Conservation (phyloP, 2,797 vertebrate genomes). For the Hephaestus fuliginosus region DNA sequence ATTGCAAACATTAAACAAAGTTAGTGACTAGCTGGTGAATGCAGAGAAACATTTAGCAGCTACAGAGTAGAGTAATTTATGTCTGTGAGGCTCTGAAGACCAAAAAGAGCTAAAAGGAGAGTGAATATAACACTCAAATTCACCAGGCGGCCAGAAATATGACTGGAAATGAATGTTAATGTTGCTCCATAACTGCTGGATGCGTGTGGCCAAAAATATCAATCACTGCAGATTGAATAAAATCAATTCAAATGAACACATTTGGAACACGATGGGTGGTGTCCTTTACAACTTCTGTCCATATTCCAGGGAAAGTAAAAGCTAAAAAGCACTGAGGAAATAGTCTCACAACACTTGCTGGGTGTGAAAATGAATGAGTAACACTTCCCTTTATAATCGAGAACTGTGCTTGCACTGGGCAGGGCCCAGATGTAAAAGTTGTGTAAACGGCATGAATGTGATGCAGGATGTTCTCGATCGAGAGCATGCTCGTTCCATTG, state of each 20-base stretch:
- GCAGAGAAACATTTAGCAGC: too few relatives aligned
- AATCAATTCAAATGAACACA: too few relatives aligned
- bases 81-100: too few relatives aligned
- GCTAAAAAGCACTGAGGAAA: not conserved
- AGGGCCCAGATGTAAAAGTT: slow-evolving; percentile 9
- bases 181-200: not conserved
- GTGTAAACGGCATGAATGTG: not conserved
- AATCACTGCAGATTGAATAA: not conserved
- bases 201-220: not conserved
- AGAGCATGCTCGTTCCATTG: not conserved
- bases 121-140: too few relatives aligned
- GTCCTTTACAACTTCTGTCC: not conserved
- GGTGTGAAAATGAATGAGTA: slow-evolving; percentile 2
- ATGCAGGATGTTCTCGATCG: not conserved
- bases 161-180: not conserved
- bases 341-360: not conserved
- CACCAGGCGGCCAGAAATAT: not conserved
- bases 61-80: too few relatives aligned
- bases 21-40: too few relatives aligned
- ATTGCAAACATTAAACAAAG: too few relatives aligned
- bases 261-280: too few relatives aligned
- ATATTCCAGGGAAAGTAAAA: not conserved
- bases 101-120: too few relatives aligned
- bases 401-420: not conserved
- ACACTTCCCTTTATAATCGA: not conserved